Evolutionary conservation across 2,113 vertebrate species (phyloP), one percentile per base, ranked within the genome.

Genomic region (Scartelaos histophorus): DNA sequence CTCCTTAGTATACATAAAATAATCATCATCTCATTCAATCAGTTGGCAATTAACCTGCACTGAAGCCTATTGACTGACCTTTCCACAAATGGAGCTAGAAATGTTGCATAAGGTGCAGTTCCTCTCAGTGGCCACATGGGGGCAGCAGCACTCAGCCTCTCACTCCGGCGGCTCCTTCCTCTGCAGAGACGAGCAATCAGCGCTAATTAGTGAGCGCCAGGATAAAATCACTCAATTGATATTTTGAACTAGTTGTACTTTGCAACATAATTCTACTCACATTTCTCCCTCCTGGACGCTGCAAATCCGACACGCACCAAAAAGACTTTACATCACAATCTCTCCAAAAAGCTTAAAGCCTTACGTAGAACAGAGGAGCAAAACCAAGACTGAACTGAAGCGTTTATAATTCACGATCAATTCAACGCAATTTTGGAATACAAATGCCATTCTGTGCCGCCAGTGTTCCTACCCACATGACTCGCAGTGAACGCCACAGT

Each of bases 141-240:
- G 87, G 89, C 90, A 92, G 85, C 84, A 88, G 74, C 70, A 83
- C 56, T 80, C 77, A 90, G 77, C 60, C 10, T 65, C 73, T 82
- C 9, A 19, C 25, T 66, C 12, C 62, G 66, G 0, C 64, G 35
- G 46, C 21, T 10, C 24, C 72, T 29, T 21, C 43, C 13, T 46
- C n/a, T 46, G 22, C 65, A 66, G 21, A 66, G 13, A 61, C 24
- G 25, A 46, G 12, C 47, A 25, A 49, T 43, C 60, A 77, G 66
- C 22, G 35, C 49, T 70, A 71, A 81, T 87, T 80, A 62, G 46
- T 78, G 9, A n/a, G 13, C 47, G 24, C 13, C 34, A 24, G 35
- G 58, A 13, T 67, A 38, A 69, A 51, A 65, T 57, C 13, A 24
- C 35, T 75, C 47, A 60, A 13, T 70, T 83, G 46, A 83, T 60